phyloP scores from a whole-genome alignment of 2,888 invertebrate species.

The Prenolepis imparis region DNA sequence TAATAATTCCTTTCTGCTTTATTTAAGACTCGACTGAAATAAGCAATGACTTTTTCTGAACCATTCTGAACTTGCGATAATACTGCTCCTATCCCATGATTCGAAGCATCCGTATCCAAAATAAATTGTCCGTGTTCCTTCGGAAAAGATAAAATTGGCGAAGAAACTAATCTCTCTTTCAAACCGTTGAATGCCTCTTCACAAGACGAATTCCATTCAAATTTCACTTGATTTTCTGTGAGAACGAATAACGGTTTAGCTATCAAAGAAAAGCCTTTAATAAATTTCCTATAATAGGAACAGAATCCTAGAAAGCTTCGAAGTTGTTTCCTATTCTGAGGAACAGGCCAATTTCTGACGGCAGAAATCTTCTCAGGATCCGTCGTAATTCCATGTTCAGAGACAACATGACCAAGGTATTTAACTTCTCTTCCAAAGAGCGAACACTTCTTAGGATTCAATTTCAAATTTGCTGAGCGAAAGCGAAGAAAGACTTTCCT shows the following conservation, averaged over 20 bases:
- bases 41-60: neutral
- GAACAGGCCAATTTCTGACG: neutral
- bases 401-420: neutral
- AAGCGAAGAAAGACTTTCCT: neutral
- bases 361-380: constrained; percentile 5
- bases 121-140: neutral
- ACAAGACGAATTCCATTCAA: neutral
- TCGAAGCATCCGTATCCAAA: constrained; percentile 1
- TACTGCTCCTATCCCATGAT: constrained; percentile 13
- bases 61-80: neutral
- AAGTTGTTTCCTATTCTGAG: neutral
- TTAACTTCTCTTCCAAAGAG: neutral
- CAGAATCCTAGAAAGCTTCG: constrained; percentile 18
- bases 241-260: neutral
- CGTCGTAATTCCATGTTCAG: neutral
- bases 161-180: neutral
- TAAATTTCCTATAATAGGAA: constrained; percentile 17
- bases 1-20: no score
- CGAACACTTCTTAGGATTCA: neutral
- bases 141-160: neutral
- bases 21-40: neutral
- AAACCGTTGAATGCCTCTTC: neutral
- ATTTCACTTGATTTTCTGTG: neutral
- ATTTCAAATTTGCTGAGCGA: no score
- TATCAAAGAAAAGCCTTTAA: neutral